A percentile compares a stretch with the other conserved stretches of the same genome.
These are phyloP conservation scores for Drosophila demipolita DNA, from an alignment of 2,888 invertebrate species.

Conservation along the genomic window DNA sequence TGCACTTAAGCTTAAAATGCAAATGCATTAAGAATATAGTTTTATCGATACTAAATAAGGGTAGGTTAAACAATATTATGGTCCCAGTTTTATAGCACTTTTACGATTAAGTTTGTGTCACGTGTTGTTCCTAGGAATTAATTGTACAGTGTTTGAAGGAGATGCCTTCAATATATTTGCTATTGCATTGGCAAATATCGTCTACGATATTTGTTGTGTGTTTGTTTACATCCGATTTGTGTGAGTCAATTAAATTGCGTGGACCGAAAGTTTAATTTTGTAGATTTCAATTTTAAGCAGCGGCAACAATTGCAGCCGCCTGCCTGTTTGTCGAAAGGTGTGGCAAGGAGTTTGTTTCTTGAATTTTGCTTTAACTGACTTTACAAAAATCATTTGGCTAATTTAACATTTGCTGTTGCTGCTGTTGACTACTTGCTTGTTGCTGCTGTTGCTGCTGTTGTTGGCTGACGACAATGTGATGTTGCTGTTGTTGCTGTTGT, in stretches of 20 bases:
- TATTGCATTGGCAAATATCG: slow-evolving; percentile 47
- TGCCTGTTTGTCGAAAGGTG: slow-evolving; percentile 10
- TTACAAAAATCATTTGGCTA: slow-evolving; percentile 84
- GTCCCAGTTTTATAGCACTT: slow-evolving; percentile 42
- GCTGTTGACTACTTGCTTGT: slow-evolving; percentile 69
- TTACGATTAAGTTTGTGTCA: slow-evolving; percentile 38
- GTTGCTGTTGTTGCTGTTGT: slow-evolving; percentile 70
- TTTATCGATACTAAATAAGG: background rate
- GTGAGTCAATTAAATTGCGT: slow-evolving; percentile 73
- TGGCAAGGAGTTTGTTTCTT: slow-evolving; percentile 23
- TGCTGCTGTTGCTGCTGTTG: slow-evolving; percentile 75
- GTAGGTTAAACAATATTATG: slow-evolving; percentile 8
- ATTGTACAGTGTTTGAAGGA: slow-evolving; percentile 53
- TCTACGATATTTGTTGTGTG: slow-evolving; percentile 38
- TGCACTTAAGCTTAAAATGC: slow-evolving; percentile 6
- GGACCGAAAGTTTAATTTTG: slow-evolving; percentile 56
- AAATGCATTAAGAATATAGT: background rate
- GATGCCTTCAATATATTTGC: slow-evolving; percentile 21
- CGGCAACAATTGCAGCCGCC: slow-evolving; percentile 24
- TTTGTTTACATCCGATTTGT: slow-evolving; percentile 61
- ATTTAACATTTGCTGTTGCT: slow-evolving; percentile 83
- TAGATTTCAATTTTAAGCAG: slow-evolving; percentile 23
- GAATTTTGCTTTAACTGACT: slow-evolving; percentile 82
- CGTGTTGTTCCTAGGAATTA: slow-evolving; percentile 54
- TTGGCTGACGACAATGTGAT: slow-evolving; percentile 78